phyloP scores from a whole-genome alignment of 2,888 invertebrate species.

The Drosophila formosana region DNA sequence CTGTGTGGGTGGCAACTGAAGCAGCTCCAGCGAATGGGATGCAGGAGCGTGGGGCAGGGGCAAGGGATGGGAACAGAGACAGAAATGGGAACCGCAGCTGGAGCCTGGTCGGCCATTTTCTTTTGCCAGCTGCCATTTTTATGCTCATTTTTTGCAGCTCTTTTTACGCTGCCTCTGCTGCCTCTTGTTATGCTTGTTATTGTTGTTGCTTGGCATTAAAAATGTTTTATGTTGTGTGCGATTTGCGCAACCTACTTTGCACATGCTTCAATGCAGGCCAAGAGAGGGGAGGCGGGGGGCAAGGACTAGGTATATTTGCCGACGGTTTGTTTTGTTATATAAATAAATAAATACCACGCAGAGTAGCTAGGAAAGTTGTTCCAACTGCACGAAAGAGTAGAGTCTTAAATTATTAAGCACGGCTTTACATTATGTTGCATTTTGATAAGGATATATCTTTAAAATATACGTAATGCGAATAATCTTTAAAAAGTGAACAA shows the following conservation, averaged over 20 bases:
- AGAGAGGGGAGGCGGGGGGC: constrained; percentile 9
- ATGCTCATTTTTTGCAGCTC: constrained; percentile 72
- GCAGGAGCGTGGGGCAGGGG: background rate
- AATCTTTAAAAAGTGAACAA: too few species aligned
- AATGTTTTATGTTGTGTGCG: constrained; percentile 82
- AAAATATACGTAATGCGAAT: too few species aligned
- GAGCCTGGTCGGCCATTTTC: constrained; percentile 73
- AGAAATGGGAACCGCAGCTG: constrained; percentile 36
- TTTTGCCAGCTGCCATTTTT: constrained; percentile 78
- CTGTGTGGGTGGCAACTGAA: constrained; percentile 9
- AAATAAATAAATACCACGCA: constrained; percentile 37
- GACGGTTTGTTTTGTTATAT: constrained; percentile 42
- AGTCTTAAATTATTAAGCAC: background rate
- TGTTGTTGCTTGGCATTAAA: constrained; percentile 75
- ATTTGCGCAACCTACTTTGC: constrained; percentile 81
- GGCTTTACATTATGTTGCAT: background rate
- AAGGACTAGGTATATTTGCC: constrained; percentile 28
- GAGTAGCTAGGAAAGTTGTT: background rate
- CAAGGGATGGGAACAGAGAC: background rate
- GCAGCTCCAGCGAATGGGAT: background rate
- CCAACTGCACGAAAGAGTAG: background rate
- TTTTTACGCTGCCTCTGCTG: constrained; percentile 31
- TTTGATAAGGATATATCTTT: background rate
- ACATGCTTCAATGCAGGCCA: constrained; percentile 62
- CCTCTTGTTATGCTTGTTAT: constrained; percentile 21